Base-by-base conservation (phyloP, 2,888 invertebrate genomes). In the Megalurothrips usitatus region DNA sequence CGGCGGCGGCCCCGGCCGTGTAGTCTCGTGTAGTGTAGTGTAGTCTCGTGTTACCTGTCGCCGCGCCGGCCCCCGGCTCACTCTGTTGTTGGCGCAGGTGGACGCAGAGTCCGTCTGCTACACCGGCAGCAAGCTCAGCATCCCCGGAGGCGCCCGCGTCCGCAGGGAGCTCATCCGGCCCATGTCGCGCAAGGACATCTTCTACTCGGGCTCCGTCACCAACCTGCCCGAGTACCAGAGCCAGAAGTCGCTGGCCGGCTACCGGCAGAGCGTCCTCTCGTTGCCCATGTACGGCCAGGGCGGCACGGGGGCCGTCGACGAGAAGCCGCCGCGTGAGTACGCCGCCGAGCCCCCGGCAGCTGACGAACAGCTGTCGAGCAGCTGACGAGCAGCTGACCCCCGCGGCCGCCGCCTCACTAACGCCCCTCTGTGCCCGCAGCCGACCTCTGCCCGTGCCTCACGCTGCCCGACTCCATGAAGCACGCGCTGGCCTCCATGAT, bases 181-280 rank as follows among this genome's bases (percentile, higher is more conserved):
- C 9, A 88, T 98, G 88, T 96, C 96, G 12, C 91, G 97, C 81
- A 96, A 97, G 86, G 98, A 98, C 88, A 97, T 98, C 86, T 98
- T 98, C 90, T 98, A 98, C 88, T 96, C 96, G 4, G 97, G 98
- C 52, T 97, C 97, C 79, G 94, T 98, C 48, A 90, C 93, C 82
- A 95, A 98, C 88, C 90, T 98, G 85, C 96, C 95, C 0, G 96
- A 97, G 87, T 97, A 93, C 88, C 94, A 95, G 87, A 96, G 95
- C 82, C 96, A 96, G 87, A 95, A 95, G 86, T 95, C 96, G 3
- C 89, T 97, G 81, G 92, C 94, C 81, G 94, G 94, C 84, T 97
- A 97, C 87, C 91, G 97, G 81, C 94, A 96, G 86, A 96, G 96
- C 80, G 94, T 97, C 78, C 90, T 96, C 75, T 96, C 96, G 82